Conservation (phyloP, 2,797 vertebrate genomes). For the Urophycis tenuis region DNA sequence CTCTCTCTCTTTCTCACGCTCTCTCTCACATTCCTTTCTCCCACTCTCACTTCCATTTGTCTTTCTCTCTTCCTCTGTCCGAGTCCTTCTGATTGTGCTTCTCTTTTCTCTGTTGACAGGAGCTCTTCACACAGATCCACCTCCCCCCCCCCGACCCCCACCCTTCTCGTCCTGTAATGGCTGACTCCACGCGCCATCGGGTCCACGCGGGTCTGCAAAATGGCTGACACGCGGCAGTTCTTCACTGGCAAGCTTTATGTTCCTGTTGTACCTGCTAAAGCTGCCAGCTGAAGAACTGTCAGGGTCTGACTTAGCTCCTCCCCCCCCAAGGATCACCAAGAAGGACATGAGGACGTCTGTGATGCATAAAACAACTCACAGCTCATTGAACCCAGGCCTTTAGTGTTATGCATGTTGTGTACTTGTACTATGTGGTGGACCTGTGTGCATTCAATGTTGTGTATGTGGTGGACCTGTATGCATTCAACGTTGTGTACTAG, state of each 20-base stretch:
- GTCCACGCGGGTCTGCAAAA: constrained; percentile 35
- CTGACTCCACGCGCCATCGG: constrained; percentile 18
- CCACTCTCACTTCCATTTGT: background rate
- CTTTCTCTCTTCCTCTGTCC: background rate
- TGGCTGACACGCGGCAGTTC: constrained; percentile 96
- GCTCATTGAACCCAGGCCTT: background rate
- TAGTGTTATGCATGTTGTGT: background rate
- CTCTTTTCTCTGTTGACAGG: background rate
- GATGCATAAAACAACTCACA: background rate
- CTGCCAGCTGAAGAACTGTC: constrained; percentile 99
- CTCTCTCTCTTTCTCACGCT: background rate
- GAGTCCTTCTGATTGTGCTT: background rate
- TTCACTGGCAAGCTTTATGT: constrained; percentile 99
- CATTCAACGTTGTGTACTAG: background rate
- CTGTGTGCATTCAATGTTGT: background rate
- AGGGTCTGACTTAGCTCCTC: constrained; percentile 83
- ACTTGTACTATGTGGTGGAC: background rate
- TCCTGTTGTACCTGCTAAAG: constrained; percentile 91
- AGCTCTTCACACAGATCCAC: background rate
- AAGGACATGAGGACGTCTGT: background rate
- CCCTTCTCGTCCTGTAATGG: constrained; percentile 17
- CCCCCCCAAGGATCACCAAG: background rate
- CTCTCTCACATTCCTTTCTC: background rate
- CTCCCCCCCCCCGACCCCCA: no score
- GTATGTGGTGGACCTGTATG: background rate